Evolutionary conservation across 2,888 invertebrate genomes (phyloP), one percentile per base, ranked within the genome.

Genomic region (Romanomermis culicivorax): DNA sequence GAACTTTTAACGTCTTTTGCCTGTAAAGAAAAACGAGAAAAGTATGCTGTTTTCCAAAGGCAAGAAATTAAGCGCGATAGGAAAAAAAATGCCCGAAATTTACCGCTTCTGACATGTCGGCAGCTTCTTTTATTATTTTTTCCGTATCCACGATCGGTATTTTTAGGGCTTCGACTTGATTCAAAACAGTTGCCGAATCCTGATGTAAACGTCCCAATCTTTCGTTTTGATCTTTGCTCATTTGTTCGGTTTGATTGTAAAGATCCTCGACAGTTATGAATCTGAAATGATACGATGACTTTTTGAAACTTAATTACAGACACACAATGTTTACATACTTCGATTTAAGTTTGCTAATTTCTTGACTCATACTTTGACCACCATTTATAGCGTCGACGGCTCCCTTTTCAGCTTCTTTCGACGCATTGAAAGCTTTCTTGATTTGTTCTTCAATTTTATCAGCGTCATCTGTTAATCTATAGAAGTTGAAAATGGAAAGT

Each of bases 131-230:
- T 26, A 20, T 4, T 3, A 55, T 1, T 76, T 77, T 73, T 1
- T 75, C 75, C 0, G 83, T 75, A 66, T 89, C 80, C 20, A 86
- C 78, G 27, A 79, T 77, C 0, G 89, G 88, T 25, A 87, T 74
- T 29, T 78, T 75, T 0, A 88, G 77, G 42, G 81, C 80, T 58
- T 81, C 80, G 1, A 87, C 83, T 62, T 84, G 81, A 1, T 80
- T 80, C 61, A 85, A 79, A 2, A 87, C 74, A 1, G 80, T 79
- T 23, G 89, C 72, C 0, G 89, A 85, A 57, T 83, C 81, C 23
- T 83, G 79, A 64, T 85, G 83, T 0, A 85, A 85, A 52, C 78
- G 77, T 50, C 77, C 77, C 0, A 89, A 83, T 64, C 65, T 60
- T 50, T 64, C 60, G 56, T 63, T 64, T 45, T 72, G 70, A 48